Base-by-base conservation (phyloP, 2,797 vertebrate genomes). In the Chloroceryle inda region DNA sequence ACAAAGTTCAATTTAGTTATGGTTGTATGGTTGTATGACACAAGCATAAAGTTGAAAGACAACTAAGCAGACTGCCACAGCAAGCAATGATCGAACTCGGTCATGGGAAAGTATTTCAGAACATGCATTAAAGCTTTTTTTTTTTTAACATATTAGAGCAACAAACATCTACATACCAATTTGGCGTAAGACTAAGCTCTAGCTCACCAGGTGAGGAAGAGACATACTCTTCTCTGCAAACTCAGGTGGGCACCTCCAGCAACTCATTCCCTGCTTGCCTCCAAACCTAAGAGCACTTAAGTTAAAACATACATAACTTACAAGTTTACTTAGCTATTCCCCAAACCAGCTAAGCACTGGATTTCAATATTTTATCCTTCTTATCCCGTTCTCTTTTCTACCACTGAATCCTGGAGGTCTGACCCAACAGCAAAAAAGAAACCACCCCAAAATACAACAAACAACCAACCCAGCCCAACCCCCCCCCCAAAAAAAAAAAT, bases 61-160 rank as follows among this genome's bases (percentile, higher is more conserved):
- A 68, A 16, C 42, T 78, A 55, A 68, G 63, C 15, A 61, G 45
- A 76, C 13, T 61, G 37, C 7, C 53, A 58, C 5, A 50, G 53
- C 21, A 79, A 89, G 31, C 16, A 13, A 6, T 5, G 2, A 66
- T 67, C 21, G 49, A 71, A 78, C 0, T 0, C n/a, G 10, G 19
- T 31, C 66, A 77, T 5, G 19, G 45, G 24, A 49, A 82, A 77
- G 17, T 49, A 83, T 61, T 86, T 91, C 68, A 88, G 61, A 88
- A 78, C 1, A 8, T 21, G 20, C 31, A n/a, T 29, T 58, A 76
- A 63, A 76, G 35, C 15, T 78, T 68, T 75, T 31, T 5, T 35
- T 35, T 35, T 35, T 35, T 35, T 35, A 73, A 47, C 7, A 59
- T 10, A 38, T 0, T 16, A 40, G 5, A 67, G 29, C 31, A 87